Evolutionary conservation across 2,113 vertebrate genomes (phyloP), one percentile per base, ranked within the genome.

Genomic region (Alosa alosa): DNA sequence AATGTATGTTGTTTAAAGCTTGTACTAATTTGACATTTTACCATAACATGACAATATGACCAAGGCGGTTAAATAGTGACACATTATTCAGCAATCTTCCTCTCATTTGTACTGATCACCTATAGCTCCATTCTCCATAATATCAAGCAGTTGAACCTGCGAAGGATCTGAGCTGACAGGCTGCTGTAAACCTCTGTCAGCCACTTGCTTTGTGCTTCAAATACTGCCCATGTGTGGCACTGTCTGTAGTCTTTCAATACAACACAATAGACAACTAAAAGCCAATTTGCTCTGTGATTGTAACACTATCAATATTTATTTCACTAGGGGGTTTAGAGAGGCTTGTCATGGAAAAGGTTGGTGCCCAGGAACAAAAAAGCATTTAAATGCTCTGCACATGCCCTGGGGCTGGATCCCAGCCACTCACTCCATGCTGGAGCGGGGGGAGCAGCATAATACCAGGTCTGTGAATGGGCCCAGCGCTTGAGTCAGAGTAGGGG

Each of bases 401-500:
- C 31, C 41, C 68, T 39, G 36, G 0, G 31, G 72, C 72, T 78
- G 72, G 72, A 36, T 0, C 13, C 72, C 72, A 17, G 72, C 72
- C 72, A 78, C 31, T 31, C 31, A 41, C 1, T 41, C 25, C 13
- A 11, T 39, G 36, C 31, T 13, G 31, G 72, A 78, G 72, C 31
- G 31, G 72, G 13, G 72, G 3, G 10, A 39, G 31, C 25, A 39
- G 72, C 36, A 78, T 78, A 78, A 78, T 78, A 39, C 72, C 13
- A 15, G 72, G 10, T 78, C 72, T 78, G 72, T 78, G 72, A 78
- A 78, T 78, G 36, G 72, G 31, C 72, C 72, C 4, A 78, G 72
- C 72, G 72, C 72, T 78, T 13, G 72, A 78, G 72, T 78, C 72
- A 78, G 72, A 78, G 72, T 17, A 78, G 72, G 72, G 72, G 72